Evolutionary conservation across 2,888 invertebrate species (phyloP).

Genomic region (Lacanobia oleracea): DNA sequence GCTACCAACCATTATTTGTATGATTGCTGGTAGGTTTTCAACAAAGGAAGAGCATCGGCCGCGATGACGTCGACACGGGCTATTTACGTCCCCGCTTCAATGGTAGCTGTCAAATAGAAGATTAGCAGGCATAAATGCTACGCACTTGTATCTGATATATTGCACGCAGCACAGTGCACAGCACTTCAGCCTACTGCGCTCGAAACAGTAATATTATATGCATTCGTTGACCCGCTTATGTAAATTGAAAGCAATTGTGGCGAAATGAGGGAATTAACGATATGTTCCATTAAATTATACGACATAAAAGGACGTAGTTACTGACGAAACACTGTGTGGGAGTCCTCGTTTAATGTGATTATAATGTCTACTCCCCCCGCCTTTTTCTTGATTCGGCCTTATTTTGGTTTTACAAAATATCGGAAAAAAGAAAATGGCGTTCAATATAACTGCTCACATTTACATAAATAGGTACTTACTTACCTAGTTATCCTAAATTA

Average conservation of each 20-base stretch:
- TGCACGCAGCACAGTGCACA: slow-evolving; percentile 59
- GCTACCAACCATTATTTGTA: slow-evolving; percentile 37
- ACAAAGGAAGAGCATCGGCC: slow-evolving; percentile 78
- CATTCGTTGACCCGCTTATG: slow-evolving; percentile 72
- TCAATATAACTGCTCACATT: background rate
- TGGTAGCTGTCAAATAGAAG: slow-evolving; percentile 82
- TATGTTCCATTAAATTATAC: slow-evolving; percentile 54
- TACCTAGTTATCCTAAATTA: no score
- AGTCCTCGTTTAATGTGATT: slow-evolving; percentile 48
- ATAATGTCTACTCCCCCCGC: slow-evolving; percentile 31
- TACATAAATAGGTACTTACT: no score
- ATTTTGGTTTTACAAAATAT: slow-evolving; percentile 13
- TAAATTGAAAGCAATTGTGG: slow-evolving; percentile 72
- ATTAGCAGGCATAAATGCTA: slow-evolving; percentile 76
- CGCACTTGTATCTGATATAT: slow-evolving; percentile 74
- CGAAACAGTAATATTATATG: slow-evolving; percentile 52
- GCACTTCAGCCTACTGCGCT: slow-evolving; percentile 60
- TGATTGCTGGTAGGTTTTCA: slow-evolving; percentile 45
- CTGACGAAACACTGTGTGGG: slow-evolving; percentile 48
- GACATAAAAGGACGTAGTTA: slow-evolving; percentile 41
- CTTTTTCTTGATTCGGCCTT: slow-evolving; percentile 42
- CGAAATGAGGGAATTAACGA: slow-evolving; percentile 67
- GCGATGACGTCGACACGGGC: slow-evolving; percentile 78
- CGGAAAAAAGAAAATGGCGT: slow-evolving; percentile 3
- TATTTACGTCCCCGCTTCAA: slow-evolving; percentile 81